A percentile compares a stretch with the other conserved stretches of the same genome.
phyloP scores from a whole-genome alignment of 2,888 invertebrate species.

The Leptinotarsa tumamoca region DNA sequence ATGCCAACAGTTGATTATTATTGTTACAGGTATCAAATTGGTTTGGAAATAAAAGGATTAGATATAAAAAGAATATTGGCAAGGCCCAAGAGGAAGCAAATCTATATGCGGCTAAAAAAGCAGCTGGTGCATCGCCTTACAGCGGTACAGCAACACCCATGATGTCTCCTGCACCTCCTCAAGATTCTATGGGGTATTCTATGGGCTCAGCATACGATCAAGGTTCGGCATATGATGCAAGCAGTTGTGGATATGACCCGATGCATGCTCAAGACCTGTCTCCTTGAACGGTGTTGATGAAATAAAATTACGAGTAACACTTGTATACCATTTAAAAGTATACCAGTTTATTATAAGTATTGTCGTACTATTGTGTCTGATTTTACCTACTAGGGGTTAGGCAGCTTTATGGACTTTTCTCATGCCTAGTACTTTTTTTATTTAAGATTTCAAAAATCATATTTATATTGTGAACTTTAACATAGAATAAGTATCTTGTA shows the following conservation, averaged over 20 bases:
- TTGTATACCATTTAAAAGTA: slow-evolving; percentile 39
- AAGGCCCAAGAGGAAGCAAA: slow-evolving; percentile 99
- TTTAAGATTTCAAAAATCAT: slow-evolving; percentile 33
- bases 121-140: slow-evolving; percentile 82
- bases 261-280: slow-evolving; percentile 88
- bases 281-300: slow-evolving; percentile 63
- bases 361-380: slow-evolving; percentile 38
- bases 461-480: slow-evolving; percentile 41
- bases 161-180: slow-evolving; percentile 94
- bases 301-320: slow-evolving; percentile 35
- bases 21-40: slow-evolving; percentile 91
- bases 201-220: slow-evolving; percentile 94
- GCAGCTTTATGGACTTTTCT: slow-evolving; percentile 8
- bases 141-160: slow-evolving; percentile 93
- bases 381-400: slow-evolving; percentile 29
- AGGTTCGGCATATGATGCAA: slow-evolving; percentile 88
- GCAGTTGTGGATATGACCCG: slow-evolving; percentile 91
- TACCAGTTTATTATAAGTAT: slow-evolving; percentile 33
- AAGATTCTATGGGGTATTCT: slow-evolving; percentile 93
- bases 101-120: slow-evolving; percentile 98
- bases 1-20: background rate
- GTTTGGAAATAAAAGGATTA: slow-evolving; percentile 99
- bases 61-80: slow-evolving; percentile 99
- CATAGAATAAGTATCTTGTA: slow-evolving; percentile 40
- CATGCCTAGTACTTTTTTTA: slow-evolving; percentile 17